These are phyloP conservation scores for Papilio helenus DNA, from an alignment of 1,140 invertebrate genomes.

Conservation along the genomic window DNA sequence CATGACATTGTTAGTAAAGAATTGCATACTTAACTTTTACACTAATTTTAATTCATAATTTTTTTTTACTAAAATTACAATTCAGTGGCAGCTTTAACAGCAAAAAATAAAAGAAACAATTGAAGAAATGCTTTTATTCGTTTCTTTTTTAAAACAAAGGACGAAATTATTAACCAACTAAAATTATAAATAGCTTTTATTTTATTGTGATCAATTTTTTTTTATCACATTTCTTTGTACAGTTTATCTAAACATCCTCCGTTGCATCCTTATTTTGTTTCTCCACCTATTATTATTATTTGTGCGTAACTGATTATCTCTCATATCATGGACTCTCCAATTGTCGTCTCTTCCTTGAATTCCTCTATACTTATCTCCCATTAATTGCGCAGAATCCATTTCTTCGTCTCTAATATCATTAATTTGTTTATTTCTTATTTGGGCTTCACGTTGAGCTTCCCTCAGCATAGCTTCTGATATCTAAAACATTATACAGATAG, in stretches of 20 bases:
- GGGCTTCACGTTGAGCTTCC: constrained; percentile 3
- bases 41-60: too few species aligned
- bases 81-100: too few species aligned
- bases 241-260: background rate
- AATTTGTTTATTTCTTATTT: background rate
- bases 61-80: too few species aligned
- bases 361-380: constrained; percentile 8
- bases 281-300: background rate
- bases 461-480: background rate
- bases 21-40: background rate
- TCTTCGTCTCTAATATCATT: constrained; percentile 15
- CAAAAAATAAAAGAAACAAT: too few species aligned
- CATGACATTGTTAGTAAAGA: background rate
- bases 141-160: too few species aligned
- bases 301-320: background rate
- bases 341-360: background rate
- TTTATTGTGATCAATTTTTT: background rate
- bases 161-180: too few species aligned
- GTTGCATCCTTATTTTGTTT: background rate
- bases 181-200: background rate
- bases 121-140: too few species aligned
- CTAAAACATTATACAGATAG: background rate
- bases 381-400: constrained; percentile 5
- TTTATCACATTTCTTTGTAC: background rate
- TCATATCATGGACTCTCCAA: background rate